Percentiles rank a stretch among this genome's conserved stretches.
These are phyloP conservation scores for Drymodes brunneopygia DNA, from an alignment of 2,113 vertebrate genomes.

Conservation along the genomic window DNA sequence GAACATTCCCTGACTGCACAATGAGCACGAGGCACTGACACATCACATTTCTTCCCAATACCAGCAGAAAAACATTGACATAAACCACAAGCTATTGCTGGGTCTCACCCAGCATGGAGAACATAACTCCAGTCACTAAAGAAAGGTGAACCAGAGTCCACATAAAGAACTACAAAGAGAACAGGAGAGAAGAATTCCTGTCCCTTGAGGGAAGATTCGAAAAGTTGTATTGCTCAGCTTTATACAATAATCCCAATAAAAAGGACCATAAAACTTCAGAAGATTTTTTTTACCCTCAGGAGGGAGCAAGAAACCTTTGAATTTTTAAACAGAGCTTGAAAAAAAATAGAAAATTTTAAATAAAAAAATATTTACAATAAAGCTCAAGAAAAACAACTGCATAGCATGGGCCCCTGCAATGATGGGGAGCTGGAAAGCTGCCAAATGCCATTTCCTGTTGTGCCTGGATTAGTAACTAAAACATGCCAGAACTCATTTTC, in stretches of 20 bases:
- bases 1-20: not conserved
- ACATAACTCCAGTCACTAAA: not conserved
- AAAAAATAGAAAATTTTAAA: not conserved
- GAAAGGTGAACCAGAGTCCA: not conserved
- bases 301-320: not conserved
- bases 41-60: not conserved
- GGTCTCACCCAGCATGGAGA: not conserved
- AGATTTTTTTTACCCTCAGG: not conserved
- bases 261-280: not conserved
- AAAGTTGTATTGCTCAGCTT: not conserved
- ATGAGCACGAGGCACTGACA: not conserved
- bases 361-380: not conserved
- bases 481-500: not conserved
- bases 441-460: not conserved
- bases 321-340: not conserved
- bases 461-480: not conserved
- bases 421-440: not conserved
- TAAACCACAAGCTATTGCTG: not conserved
- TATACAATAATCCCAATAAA: not conserved
- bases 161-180: not conserved
- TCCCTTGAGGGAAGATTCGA: not conserved
- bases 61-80: not conserved
- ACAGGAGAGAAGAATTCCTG: not conserved
- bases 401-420: not conserved
- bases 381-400: not conserved